phyloP scores from a whole-genome alignment of 2,113 vertebrate species.

The Xyrauchen texanus region DNA sequence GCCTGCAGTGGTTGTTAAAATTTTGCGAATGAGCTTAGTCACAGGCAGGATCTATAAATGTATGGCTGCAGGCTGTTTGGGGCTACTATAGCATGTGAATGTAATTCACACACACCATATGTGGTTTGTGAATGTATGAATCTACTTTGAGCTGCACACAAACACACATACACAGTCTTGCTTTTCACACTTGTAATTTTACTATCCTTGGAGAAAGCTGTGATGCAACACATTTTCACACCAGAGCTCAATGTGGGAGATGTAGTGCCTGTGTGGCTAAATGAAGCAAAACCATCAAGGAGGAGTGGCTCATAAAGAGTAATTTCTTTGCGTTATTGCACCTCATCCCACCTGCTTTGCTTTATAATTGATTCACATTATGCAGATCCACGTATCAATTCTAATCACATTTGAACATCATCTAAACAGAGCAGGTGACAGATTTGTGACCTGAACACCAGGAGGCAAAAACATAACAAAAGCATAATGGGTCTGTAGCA shows the following conservation, averaged over 20 bases:
- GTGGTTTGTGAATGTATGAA: constrained; percentile 28
- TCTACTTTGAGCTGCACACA: not conserved
- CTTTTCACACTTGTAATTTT: constrained; percentile 10
- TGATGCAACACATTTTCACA: constrained; percentile 25
- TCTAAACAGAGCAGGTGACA: too few relatives aligned
- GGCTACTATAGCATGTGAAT: constrained; percentile 5
- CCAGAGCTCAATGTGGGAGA: constrained; percentile 16
- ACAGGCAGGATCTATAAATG: constrained; percentile 41
- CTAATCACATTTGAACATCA: not conserved
- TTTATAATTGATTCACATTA: constrained; percentile 23
- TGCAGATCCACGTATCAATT: constrained; percentile 30
- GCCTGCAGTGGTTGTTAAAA: constrained; percentile 21
- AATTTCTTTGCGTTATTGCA: too few relatives aligned
- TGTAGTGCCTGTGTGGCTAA: not conserved
- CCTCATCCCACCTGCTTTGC: constrained; percentile 16
- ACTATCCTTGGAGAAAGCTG: not conserved
- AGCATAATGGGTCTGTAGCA: not conserved
- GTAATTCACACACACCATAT: constrained; percentile 26
- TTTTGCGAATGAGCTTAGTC: constrained; percentile 23
- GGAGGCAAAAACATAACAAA: not conserved
- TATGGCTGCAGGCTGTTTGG: constrained; percentile 12
- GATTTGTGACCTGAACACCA: too few relatives aligned
- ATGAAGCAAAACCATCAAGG: not conserved
- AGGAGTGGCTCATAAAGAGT: not conserved
- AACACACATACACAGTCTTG: not conserved